Evolutionary conservation across 2,113 vertebrate genomes (phyloP).

Genomic region (Paracanthobrama guichenoti): DNA sequence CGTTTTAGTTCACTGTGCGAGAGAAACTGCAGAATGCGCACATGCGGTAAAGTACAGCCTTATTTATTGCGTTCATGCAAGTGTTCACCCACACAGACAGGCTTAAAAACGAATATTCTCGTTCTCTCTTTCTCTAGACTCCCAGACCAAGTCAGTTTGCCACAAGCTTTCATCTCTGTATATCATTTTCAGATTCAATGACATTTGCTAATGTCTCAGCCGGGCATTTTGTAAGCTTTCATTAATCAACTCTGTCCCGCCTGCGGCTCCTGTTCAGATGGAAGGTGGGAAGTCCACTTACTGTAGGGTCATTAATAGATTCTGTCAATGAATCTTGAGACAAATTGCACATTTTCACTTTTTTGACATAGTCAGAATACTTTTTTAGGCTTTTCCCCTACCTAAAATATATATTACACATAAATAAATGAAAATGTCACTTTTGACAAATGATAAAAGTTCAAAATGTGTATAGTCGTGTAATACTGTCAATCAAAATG

Average conservation of each 20-base stretch:
- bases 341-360: not conserved
- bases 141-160: conserved; percentile 43
- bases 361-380: not conserved
- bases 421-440: not conserved
- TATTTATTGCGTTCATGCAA: not conserved
- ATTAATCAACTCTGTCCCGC: not conserved
- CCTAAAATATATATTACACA: not conserved
- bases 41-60: not conserved
- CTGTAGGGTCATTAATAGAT: conserved; percentile 26
- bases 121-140: conserved; percentile 5
- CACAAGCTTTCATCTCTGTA: not conserved
- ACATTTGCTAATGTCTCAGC: conserved; percentile 56
- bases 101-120: not conserved
- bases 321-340: conserved; percentile 8
- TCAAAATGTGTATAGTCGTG: not conserved
- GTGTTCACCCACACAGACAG: conserved; percentile 2
- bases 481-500: not conserved
- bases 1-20: conserved; percentile 12
- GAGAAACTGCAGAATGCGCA: not conserved
- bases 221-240: conserved; percentile 47
- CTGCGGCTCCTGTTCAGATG: not conserved
- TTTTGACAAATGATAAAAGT: conserved; percentile 1
- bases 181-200: conserved; percentile 57
- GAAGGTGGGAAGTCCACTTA: conserved; percentile 4
- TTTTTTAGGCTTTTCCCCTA: not conserved